Evolutionary conservation across 2,888 invertebrate species (phyloP), one percentile per base, ranked within the genome.

Genomic region (Xylota segnis): DNA sequence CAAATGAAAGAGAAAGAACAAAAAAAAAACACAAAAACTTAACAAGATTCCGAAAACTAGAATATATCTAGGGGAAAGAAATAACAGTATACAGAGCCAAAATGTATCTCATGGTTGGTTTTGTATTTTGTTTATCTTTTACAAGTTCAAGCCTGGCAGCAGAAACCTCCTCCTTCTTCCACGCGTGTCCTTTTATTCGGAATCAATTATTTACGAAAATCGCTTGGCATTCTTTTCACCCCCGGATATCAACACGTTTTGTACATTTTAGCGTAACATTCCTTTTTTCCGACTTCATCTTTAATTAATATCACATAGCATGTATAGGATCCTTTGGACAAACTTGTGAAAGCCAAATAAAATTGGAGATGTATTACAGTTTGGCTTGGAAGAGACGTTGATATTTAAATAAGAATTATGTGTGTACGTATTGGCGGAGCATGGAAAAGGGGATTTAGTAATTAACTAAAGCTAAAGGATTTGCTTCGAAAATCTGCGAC

Each of bases 121-220:
- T 27, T 34, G 43, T 63, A 14, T 77, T 77, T 77, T 81, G 52
- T 81, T 81, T 74, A 68, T 68, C 43, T 81, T 71, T 34, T 61
- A 58, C 14, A 50, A 54, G 37, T 75, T 63, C 37, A 32, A 43
- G 27, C 52, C 63, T 27, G 37, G 23, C 23, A 43, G 40, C 52
- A 23, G 72, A 54, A 18, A 4, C 10, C 37, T 37, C 76, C 68
- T 32, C 68, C 47, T 66, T 18, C 58, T 27, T 70, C 9, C 59
- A 71, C 66, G 75, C 70, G 77, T 65, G 71, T 37, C 82, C 82
- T 45, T 65, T 77, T 77, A 58, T 71, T 52, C 16, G 45, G 52
- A 71, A 83, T 83, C 77, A 77, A 77, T 77, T 77, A 71, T 77
- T 83, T 65, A 71, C 0, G 71, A 58, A 50, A 63, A 76, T 70